Base-by-base conservation (phyloP, 2,888 invertebrate species). In the Kuschelorhynchus macadamiae region DNA sequence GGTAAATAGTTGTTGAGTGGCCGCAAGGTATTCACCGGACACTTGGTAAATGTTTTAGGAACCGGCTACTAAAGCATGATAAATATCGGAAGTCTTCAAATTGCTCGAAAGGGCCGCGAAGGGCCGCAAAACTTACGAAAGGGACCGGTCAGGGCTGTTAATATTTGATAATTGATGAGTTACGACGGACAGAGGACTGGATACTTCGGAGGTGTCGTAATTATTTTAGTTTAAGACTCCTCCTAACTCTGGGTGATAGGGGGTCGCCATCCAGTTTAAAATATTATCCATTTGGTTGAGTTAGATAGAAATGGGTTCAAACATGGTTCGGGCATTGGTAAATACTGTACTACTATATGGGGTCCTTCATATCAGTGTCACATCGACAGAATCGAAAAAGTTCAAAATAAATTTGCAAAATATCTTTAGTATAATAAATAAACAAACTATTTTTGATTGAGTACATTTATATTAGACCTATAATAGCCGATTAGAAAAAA, bases 81-180 rank as follows among this genome's bases (percentile, higher is more conserved):
- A 66, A 66, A 66, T 53, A 66, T 30, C 44, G 52, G 53, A 66
- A 59, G 66, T 47, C 44, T 59, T 53, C 46, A 39, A 66, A 66
- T 66, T 60, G 46, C 59, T 30, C 39, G 42, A 60, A 60, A 60
- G 53, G 59, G 33, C 47, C 59, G 9, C 50, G 52, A 42, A 42
- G 65, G 57, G 36, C 49, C 46, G 49, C 49, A 39, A 44, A 63
- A 63, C 47, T 55, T 55, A 47, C 41, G 50, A 60, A 63, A 63
- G 33, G 55, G 63, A 30, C 17, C 18, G 32, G 30, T 17, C 44
- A 33, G 44, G 18, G n/a, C 16, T 46, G 66, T 52, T 66, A 66
- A 66, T 66, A 66, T 59, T 66, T 39, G 49, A 56, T 64, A 55
- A 56, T 56, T 64, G 49, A 47, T 25, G 47, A 56, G 56, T 44